phyloP scores from a whole-genome alignment of 2,888 invertebrate genomes.

The Dilophus febrilis region DNA sequence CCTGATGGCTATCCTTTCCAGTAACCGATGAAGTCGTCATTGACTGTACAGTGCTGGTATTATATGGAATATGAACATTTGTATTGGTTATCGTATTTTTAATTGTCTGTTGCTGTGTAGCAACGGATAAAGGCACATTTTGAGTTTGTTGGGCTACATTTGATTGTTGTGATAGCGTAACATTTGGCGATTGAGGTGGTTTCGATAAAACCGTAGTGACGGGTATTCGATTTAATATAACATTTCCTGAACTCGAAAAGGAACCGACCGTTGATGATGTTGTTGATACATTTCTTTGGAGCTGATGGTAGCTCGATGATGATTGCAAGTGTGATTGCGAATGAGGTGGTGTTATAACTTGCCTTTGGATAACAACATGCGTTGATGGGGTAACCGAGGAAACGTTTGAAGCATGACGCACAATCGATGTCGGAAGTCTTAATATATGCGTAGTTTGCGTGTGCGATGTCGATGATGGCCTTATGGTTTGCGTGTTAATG shows the following conservation, averaged over 20 bases:
- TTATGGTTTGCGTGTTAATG: slow-evolving; percentile 6
- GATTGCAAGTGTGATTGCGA: slow-evolving; percentile 32
- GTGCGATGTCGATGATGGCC: slow-evolving; percentile 16
- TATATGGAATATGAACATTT: too few species aligned
- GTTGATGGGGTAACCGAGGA: slow-evolving; percentile 10
- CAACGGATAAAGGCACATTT: not conserved
- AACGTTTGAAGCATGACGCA: slow-evolving; percentile 11
- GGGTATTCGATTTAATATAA: slow-evolving; percentile 34
- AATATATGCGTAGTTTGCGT: slow-evolving; percentile 14
- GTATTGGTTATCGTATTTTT: too few species aligned
- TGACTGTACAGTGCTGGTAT: too few species aligned
- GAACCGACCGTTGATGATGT: slow-evolving; percentile 33
- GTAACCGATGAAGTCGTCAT: too few species aligned
- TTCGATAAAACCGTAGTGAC: slow-evolving; percentile 39
- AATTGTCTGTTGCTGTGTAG: too few species aligned
- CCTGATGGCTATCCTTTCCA: not conserved
- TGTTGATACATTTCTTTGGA: slow-evolving; percentile 28
- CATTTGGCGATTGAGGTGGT: slow-evolving; percentile 32
- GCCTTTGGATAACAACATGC: slow-evolving; percentile 11
- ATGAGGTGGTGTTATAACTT: slow-evolving; percentile 15
- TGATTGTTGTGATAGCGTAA: slow-evolving; percentile 17
- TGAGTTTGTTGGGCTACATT: not conserved
- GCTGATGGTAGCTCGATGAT: slow-evolving; percentile 26
- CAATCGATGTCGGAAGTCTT: slow-evolving; percentile 15
- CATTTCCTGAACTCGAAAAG: slow-evolving; percentile 19